Conservation (phyloP, 2,113 vertebrate species). For the Puma concolor region DNA sequence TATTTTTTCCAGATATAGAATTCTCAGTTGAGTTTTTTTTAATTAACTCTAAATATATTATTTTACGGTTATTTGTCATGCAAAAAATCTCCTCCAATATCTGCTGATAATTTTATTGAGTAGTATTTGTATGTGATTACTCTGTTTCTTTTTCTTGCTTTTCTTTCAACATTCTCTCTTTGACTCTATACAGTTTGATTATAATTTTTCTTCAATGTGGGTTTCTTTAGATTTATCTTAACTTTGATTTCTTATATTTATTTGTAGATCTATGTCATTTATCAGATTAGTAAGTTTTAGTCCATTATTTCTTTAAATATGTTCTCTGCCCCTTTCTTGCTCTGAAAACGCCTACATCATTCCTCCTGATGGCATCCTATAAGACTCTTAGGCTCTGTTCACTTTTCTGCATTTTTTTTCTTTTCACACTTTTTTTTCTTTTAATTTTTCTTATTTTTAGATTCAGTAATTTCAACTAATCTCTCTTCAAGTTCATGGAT, state of each 20-base stretch:
- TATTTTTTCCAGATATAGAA: not conserved
- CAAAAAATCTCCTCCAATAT: not conserved
- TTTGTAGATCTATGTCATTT: not conserved
- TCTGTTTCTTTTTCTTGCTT: not conserved
- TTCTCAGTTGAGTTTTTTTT: not conserved
- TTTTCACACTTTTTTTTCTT: not conserved
- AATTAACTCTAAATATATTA: not conserved
- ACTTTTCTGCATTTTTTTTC: not conserved
- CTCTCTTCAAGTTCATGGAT: not conserved
- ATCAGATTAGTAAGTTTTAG: not conserved
- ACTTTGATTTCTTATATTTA: not conserved
- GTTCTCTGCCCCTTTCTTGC: not conserved
- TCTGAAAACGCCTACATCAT: not conserved
- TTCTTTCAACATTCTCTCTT: not conserved
- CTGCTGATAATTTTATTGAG: not conserved
- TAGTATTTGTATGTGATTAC: not conserved
- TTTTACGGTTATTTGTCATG: not conserved
- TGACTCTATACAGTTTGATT: not conserved
- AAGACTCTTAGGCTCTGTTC: not conserved
- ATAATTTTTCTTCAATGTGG: not conserved
- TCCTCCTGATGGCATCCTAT: not conserved
- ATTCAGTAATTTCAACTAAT: not conserved
- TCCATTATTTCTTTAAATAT: not conserved
- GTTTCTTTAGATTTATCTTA: not conserved
- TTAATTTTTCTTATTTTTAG: not conserved